Evolutionary conservation across 2,888 invertebrate species (phyloP), one percentile per base, ranked within the genome.

Genomic region (Coenonympha arcania): DNA sequence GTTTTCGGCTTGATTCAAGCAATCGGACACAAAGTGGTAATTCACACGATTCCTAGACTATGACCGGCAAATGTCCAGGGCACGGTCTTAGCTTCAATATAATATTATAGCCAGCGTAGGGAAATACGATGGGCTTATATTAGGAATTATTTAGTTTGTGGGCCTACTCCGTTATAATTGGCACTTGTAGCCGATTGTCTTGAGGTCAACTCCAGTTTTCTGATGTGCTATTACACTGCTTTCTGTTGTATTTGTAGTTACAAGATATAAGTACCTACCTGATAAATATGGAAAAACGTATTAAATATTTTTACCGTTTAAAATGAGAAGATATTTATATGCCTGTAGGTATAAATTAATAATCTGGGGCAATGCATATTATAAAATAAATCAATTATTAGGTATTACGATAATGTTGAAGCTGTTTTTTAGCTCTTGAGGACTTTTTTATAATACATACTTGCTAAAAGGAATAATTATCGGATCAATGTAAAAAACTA

Each of bases 161-260:
- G n/a, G n/a, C n/a, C n/a, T n/a, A n/a, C n/a, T n/a, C n/a, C n/a
- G n/a, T n/a, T n/a, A n/a, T n/a, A n/a, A n/a, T n/a, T n/a, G 34
- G 44, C 40, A 40, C 47, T 50, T 54, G 54, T 50, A 36, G 18
- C 50, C 54, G 54, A 40, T 50, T 34, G 47, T 42, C 18, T 47
- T 8, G 24, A 50, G 42, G 46, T 54, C 47, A 40, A 36, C 24
- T 6, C 11, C 24, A 6, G 9, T 18, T 45, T 18, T 36, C 24
- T 26, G 37, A 36, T 19, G 47, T 52, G 48, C n/a, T n/a, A n/a
- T 47, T 48, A 36, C 31, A 44, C 24, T 24, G 48, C 48, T 48
- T 52, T 19, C 48, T 48, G 48, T 19, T 11, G 33, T 4, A 13
- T 13, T 31, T 13, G 3, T 33, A 16, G 16, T 33, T 16, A 33